A percentile compares a stretch with the other conserved stretches of the same genome.
phyloP scores from a whole-genome alignment of 2,113 vertebrate species.

The human (Homo sapiens) region GRCh38 chr1:245861001-245861500 shows the following conservation, averaged over 20 bases:
- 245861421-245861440: neutral
- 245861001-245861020: neutral
- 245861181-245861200: constrained; percentile 38
- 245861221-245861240: neutral
- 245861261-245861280: neutral
- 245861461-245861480: neutral
- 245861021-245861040: neutral
- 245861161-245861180: constrained; percentile 59
- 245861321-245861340: rapidly evolving
- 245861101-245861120: constrained; percentile 32
- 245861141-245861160: constrained; percentile 39
- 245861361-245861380: neutral
- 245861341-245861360: neutral
- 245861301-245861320: neutral
- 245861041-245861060: neutral
- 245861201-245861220: constrained; percentile 7
- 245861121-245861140: neutral
- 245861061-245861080: neutral
- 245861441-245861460: neutral
- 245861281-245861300: neutral
- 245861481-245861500: neutral
- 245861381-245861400: neutral
- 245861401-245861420: neutral
- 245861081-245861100: neutral
- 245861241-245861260: neutral